Evolutionary conservation across 2,888 invertebrate species (phyloP), one percentile per base, ranked within the genome.

Genomic region (Abscondita cerata): DNA sequence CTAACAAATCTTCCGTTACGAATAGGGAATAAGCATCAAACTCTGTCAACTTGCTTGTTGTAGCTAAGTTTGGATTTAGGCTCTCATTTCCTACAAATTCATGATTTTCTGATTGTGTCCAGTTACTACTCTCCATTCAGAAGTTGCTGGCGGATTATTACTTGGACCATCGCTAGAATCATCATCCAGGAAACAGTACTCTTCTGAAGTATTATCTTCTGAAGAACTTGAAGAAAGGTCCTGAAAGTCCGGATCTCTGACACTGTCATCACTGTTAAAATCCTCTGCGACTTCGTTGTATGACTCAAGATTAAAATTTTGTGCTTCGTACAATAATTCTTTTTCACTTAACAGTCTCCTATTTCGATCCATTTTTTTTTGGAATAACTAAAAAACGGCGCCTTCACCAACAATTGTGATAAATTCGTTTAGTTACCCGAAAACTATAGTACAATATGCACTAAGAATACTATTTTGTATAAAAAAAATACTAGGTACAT

Each of bases 341-440:
- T 56, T 48, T 13, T 56, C 48, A 48, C 34, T 56, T 15, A 56
- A 48, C 25, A 38, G 56, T 16, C 38, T 56, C n/a, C 48, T 56
- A n/a, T n/a, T 19, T 9, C 11, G 5, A 12, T 25, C 5, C 18
- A 48, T 48, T 20, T 48, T 19, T n/a, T 12, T 19, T 48, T n/a
- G n/a, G n/a, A n/a, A n/a, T n/a, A n/a, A n/a, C n/a, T n/a, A n/a
- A n/a, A n/a, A n/a, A n/a, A n/a, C n/a, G n/a, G n/a, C n/a, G n/a
- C n/a, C n/a, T n/a, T n/a, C n/a, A n/a, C n/a, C n/a, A n/a, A n/a
- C n/a, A n/a, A n/a, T n/a, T n/a, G n/a, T n/a, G n/a, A n/a, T n/a
- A n/a, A n/a, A n/a, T n/a, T n/a, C n/a, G n/a, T n/a, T n/a, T n/a
- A n/a, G n/a, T n/a, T n/a, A n/a, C n/a, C n/a, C n/a, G n/a, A n/a